Conservation (phyloP, 2,888 invertebrate genomes). For the Chloroclysta siterata region DNA sequence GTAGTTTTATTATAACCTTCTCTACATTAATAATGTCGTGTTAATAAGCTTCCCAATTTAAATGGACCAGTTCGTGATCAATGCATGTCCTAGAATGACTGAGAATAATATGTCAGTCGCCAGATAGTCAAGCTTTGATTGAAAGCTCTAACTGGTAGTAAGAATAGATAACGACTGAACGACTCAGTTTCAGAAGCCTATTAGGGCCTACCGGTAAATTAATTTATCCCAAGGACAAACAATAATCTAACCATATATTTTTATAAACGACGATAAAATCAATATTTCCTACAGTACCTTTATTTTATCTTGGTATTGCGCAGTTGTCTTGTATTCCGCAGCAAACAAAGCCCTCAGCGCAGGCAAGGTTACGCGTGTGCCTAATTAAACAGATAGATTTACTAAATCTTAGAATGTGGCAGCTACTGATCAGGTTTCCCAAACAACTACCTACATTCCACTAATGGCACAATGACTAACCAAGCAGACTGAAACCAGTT, state of each 20-base stretch:
- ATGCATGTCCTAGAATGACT: too few relatives aligned
- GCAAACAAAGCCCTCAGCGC: conserved; percentile 47
- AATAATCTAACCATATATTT: conserved; percentile 18
- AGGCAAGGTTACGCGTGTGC: conserved; percentile 54
- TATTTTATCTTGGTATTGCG: conserved; percentile 57
- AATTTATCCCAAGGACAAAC: conserved; percentile 19
- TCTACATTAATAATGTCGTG: too few relatives aligned
- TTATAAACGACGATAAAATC: conserved; percentile 41
- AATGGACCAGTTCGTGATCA: too few relatives aligned
- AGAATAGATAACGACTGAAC: not conserved
- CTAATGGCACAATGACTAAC: conserved; percentile 11
- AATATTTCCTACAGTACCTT: conserved; percentile 51
- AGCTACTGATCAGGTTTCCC: conserved; percentile 36
- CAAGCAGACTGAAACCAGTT: not conserved
- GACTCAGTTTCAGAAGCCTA: conserved; percentile 2
- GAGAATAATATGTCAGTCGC: too few relatives aligned
- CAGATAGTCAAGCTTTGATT: too few relatives aligned
- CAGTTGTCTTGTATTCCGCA: conserved; percentile 55
- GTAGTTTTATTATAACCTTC: too few relatives aligned
- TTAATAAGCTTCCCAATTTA: too few relatives aligned
- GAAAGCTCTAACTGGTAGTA: not conserved
- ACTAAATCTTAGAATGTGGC: conserved; percentile 42
- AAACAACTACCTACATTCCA: conserved; percentile 27
- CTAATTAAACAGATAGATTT: conserved; percentile 48
- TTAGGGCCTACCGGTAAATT: not conserved